These are phyloP conservation scores for Amphiprion percula DNA, from an alignment of 2,113 vertebrate genomes.

Conservation along the genomic window DNA sequence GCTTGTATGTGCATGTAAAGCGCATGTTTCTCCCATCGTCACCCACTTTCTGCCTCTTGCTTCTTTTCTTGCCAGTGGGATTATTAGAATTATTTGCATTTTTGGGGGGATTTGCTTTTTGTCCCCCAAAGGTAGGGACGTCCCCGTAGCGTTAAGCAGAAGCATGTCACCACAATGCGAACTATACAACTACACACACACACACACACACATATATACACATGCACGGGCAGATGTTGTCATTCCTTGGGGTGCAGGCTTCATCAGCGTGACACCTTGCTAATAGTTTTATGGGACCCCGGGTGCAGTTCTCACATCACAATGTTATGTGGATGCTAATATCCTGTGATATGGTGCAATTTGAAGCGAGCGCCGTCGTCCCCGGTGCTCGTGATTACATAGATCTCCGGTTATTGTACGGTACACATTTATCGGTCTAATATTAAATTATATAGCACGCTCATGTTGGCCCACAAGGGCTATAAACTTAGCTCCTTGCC, in stretches of 20 bases:
- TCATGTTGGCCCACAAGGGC: constrained; percentile 48
- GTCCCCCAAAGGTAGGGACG: background rate
- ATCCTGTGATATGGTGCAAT: constrained; percentile 46
- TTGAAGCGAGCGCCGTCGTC: constrained; percentile 19
- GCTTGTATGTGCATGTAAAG: constrained; percentile 30
- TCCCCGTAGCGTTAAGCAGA: background rate
- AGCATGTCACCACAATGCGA: background rate
- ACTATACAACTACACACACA: background rate
- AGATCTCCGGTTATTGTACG: constrained; percentile 49
- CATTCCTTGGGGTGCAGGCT: constrained; percentile 27
- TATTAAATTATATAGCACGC: constrained; percentile 49
- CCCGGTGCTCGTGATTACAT: constrained; percentile 44
- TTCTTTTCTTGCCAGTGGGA: background rate
- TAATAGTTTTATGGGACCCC: constrained; percentile 71
- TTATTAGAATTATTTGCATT: too few species aligned
- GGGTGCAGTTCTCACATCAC: constrained; percentile 35
- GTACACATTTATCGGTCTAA: constrained; percentile 57
- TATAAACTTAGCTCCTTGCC: constrained; percentile 21
- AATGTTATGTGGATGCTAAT: constrained; percentile 59
- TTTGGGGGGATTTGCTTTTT: background rate
- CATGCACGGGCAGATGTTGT: constrained; percentile 50
- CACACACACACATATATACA: constrained; percentile 1
- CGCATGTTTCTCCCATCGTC: constrained; percentile 19
- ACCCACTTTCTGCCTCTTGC: constrained; percentile 1
- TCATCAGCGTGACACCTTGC: constrained; percentile 59